Evolutionary conservation across 1,140 invertebrate species (phyloP).

Genomic region (Zophobas morio): DNA sequence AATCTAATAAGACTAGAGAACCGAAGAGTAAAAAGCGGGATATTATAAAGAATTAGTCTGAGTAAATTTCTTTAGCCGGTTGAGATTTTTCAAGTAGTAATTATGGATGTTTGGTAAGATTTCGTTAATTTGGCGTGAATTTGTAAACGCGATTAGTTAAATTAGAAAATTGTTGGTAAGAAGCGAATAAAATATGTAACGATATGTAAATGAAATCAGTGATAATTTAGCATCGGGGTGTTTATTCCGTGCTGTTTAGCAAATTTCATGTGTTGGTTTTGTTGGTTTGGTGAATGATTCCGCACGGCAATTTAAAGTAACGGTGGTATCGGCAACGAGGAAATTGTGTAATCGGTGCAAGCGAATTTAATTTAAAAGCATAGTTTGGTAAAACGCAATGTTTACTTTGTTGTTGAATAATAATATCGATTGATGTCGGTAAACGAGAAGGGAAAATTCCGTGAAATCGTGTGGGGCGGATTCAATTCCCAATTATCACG

Average conservation of each 20-base stretch:
- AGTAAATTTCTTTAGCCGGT: too few species aligned
- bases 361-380: conserved; percentile 33
- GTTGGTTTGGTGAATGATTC: background rate
- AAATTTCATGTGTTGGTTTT: background rate
- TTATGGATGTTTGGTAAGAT: too few species aligned
- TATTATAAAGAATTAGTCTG: too few species aligned
- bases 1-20: too few species aligned
- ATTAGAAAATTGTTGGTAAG: too few species aligned
- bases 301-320: background rate
- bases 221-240: too few species aligned
- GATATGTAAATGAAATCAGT: too few species aligned
- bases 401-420: conserved; percentile 38
- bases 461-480: conserved; percentile 14
- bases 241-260: background rate
- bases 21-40: too few species aligned
- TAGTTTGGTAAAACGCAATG: conserved; percentile 15
- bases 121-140: too few species aligned
- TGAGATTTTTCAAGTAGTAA: too few species aligned
- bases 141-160: too few species aligned
- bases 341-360: conserved; percentile 17
- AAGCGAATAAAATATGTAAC: too few species aligned
- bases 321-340: background rate
- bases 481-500: conserved; percentile 37
- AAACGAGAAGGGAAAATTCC: background rate
- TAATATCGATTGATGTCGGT: conserved; percentile 17